Conservation (phyloP, 2,113 vertebrate genomes). For the Lagopus leucura region DNA sequence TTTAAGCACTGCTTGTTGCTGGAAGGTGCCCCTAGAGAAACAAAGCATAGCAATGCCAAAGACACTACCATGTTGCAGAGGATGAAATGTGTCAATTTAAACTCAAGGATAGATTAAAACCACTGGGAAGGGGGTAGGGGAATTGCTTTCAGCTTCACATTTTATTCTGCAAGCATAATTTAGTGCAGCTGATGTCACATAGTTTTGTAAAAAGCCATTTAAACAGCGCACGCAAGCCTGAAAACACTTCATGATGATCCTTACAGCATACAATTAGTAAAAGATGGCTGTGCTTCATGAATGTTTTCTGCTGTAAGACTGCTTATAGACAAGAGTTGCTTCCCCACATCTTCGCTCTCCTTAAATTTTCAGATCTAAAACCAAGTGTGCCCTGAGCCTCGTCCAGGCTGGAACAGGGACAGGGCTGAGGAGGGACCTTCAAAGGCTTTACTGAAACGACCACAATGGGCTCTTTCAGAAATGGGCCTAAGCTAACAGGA, state of each 20-base stretch:
- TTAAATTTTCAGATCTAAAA: neutral
- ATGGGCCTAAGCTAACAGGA: conserved; percentile 42
- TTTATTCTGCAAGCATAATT: conserved; percentile 52
- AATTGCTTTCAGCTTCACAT: conserved; percentile 58
- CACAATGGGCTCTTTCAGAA: conserved; percentile 61
- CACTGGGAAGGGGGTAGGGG: conserved; percentile 9
- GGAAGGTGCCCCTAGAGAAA: conserved; percentile 54
- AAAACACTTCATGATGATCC: conserved; percentile 48
- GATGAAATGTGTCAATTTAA: conserved; percentile 43
- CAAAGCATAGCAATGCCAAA: neutral
- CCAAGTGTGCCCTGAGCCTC: neutral
- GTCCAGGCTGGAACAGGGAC: neutral
- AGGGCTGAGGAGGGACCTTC: conserved; percentile 27
- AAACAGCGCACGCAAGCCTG: neutral
- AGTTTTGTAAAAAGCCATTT: neutral
- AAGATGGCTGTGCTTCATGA: neutral
- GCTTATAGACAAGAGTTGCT: neutral
- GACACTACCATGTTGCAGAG: neutral
- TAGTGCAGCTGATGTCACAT: conserved; percentile 44
- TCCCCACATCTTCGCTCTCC: neutral
- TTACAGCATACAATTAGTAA: conserved; percentile 13
- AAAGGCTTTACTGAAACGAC: conserved; percentile 33
- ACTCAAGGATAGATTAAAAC: conserved; percentile 40
- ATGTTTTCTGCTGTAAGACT: neutral
- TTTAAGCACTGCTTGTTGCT: conserved; percentile 35